Evolutionary conservation across 2,113 vertebrate genomes (phyloP).

Genomic region (Clinocottus analis): DNA sequence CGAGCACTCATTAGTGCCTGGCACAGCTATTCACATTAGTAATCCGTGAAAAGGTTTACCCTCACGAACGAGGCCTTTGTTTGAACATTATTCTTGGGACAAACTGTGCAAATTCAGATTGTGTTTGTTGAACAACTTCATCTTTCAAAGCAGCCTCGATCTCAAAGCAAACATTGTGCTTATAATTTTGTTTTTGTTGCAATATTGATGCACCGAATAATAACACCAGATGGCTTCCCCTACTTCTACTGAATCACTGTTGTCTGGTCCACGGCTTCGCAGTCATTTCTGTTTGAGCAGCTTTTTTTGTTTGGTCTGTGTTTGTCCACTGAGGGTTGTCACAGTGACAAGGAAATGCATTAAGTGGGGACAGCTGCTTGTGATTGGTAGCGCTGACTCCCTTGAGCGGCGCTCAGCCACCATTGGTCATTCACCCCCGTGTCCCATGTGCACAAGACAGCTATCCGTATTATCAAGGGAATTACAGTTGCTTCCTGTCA

Average conservation of each 20-base stretch:
- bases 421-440: slow-evolving; percentile 27
- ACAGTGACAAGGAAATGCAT: slow-evolving; percentile 64
- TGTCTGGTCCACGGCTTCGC: background rate
- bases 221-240: background rate
- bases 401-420: slow-evolving; percentile 35
- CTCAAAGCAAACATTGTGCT: background rate
- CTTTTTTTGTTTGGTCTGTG: background rate
- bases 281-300: slow-evolving; percentile 34
- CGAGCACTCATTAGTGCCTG: slow-evolving; percentile 40
- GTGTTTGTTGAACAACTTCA: slow-evolving; percentile 19
- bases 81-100: slow-evolving; percentile 10
- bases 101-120: slow-evolving; percentile 18
- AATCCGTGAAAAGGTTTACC: slow-evolving; percentile 58
- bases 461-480: slow-evolving; percentile 11
- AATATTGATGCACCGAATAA: background rate
- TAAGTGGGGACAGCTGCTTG: slow-evolving; percentile 63
- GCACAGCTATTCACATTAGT: slow-evolving; percentile 53
- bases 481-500: slow-evolving; percentile 29
- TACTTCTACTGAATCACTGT: slow-evolving; percentile 1
- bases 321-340: slow-evolving; percentile 66
- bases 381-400: slow-evolving; percentile 52
- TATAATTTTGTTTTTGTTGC: background rate
- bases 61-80: slow-evolving; percentile 63
- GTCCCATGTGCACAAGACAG: slow-evolving; percentile 60
- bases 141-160: background rate